Conservation (phyloP, 2,888 invertebrate genomes). For the Pteria penguin region DNA sequence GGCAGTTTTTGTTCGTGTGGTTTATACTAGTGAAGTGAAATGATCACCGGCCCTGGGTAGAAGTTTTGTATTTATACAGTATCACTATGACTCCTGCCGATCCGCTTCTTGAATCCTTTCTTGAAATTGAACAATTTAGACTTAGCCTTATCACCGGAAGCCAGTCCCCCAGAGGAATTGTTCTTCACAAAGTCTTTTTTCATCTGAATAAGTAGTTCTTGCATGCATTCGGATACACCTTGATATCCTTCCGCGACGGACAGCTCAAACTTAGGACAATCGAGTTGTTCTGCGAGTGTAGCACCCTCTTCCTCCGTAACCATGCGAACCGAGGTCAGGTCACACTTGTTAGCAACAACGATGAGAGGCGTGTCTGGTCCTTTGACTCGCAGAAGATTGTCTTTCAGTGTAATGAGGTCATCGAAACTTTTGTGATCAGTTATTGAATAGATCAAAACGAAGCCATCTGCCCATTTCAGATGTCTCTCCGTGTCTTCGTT, state of each 20-base stretch:
- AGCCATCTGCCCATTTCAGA: constrained; percentile 93
- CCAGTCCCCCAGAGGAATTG: constrained; percentile 46
- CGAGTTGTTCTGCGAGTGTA: constrained; percentile 62
- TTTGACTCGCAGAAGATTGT: constrained; percentile 54
- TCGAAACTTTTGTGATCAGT: constrained; percentile 92
- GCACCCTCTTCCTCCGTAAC: constrained; percentile 68
- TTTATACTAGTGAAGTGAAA: too few relatives aligned
- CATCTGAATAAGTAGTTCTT: constrained; percentile 69
- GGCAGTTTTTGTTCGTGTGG: too few relatives aligned
- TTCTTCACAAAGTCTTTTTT: constrained; percentile 71
- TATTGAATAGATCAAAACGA: constrained; percentile 93
- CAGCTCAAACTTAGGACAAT: constrained; percentile 72
- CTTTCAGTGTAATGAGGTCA: constrained; percentile 86
- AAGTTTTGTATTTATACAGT: constrained; percentile 63
- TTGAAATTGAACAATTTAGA: constrained; percentile 73
- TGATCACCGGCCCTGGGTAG: too few relatives aligned
- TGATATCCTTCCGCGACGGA: constrained; percentile 73
- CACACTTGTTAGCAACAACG: constrained; percentile 73
- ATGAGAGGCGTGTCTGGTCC: constrained; percentile 65
- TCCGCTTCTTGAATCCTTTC: constrained; percentile 74
- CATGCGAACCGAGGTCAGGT: constrained; percentile 67
- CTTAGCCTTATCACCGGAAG: constrained; percentile 53
- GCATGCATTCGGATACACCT: constrained; percentile 72
- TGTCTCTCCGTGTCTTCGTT: constrained; percentile 66
- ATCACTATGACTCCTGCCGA: constrained; percentile 74